Base-by-base conservation (phyloP, 1,140 invertebrate species). In the Sesamia nonagrioides region DNA sequence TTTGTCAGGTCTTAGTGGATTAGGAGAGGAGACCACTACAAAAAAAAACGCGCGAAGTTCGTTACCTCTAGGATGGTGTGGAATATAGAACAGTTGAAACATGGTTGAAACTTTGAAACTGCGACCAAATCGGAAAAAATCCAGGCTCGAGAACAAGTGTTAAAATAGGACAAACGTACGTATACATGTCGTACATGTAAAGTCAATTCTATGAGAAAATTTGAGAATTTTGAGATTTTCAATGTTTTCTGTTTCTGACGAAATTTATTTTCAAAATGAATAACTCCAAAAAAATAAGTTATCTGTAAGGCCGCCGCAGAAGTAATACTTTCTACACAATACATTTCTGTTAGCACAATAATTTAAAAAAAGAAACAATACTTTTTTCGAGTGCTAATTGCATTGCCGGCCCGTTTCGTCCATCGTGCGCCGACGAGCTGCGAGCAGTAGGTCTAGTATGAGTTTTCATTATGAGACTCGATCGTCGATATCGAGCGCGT, bases 341-440 rank as follows among this genome's bases (percentile, higher is more conserved):
- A 50, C 9, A 50, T 50, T 13, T 0, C 9, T 50, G 9, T 13
- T 13, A 50, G 45, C 45, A 50, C 45, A 13, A 50, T 50, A 50
- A 50, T 13, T 50, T 50, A 15, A 8, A 50, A 13, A 50, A 50
- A 50, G 15, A 50, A 0, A 50, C 9, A 50, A 8, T 50, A 13
- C 15, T 50, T 17, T 52, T n/a, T 17, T 52, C 17, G 1, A 52
- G 17, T 15, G 6, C 50, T 17, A 52, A 52, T 6, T 6, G 15
- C 13, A 6, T n/a, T 52, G 7, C 50, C 50, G 50, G 17, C 50
- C 15, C 50, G n/a, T 52, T 69, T 15, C 60, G 52, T 75, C 56
- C 77, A n/a, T n/a, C n/a, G n/a, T n/a, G n/a, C n/a, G n/a, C n/a
- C n/a, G n/a, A n/a, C n/a, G n/a, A n/a, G n/a, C n/a, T n/a, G n/a